Evolutionary conservation across 2,797 vertebrate species (phyloP).

Genomic region (Acrossocheilus wenchowensis): DNA sequence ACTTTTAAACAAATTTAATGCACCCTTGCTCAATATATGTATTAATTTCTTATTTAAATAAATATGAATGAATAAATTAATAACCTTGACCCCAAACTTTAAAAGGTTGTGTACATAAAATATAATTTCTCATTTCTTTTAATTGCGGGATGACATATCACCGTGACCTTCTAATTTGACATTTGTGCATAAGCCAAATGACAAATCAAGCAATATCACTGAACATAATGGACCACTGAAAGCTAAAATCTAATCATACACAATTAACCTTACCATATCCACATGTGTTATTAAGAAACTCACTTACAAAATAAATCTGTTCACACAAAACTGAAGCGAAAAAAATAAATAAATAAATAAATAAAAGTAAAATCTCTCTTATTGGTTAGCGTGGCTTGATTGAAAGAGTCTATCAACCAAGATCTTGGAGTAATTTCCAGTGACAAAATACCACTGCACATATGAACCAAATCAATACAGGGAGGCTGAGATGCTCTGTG

Average conservation of each 20-base stretch:
- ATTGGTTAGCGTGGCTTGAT: background rate
- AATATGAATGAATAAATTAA: background rate
- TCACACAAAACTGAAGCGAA: background rate
- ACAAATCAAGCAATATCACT: background rate
- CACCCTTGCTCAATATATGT: too few species aligned
- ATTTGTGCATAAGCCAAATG: background rate
- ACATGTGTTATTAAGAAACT: background rate
- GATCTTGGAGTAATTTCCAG: constrained; percentile 46
- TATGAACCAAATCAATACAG: constrained; percentile 53
- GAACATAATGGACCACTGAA: background rate
- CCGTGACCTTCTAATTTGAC: background rate
- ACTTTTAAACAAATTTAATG: background rate
- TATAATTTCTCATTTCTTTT: background rate
- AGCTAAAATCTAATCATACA: background rate
- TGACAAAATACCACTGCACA: constrained; percentile 46
- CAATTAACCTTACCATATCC: background rate
- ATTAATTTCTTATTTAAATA: background rate
- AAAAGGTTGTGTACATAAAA: background rate
- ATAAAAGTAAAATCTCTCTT: background rate
- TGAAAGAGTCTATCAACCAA: constrained; percentile 18
- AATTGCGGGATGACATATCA: background rate
- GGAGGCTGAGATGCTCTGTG: constrained; percentile 29
- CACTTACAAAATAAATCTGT: background rate
- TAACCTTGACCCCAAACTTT: background rate
- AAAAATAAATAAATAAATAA: background rate